Evolutionary conservation across 2,888 invertebrate species (phyloP).

Genomic region (Bugula neritina): DNA sequence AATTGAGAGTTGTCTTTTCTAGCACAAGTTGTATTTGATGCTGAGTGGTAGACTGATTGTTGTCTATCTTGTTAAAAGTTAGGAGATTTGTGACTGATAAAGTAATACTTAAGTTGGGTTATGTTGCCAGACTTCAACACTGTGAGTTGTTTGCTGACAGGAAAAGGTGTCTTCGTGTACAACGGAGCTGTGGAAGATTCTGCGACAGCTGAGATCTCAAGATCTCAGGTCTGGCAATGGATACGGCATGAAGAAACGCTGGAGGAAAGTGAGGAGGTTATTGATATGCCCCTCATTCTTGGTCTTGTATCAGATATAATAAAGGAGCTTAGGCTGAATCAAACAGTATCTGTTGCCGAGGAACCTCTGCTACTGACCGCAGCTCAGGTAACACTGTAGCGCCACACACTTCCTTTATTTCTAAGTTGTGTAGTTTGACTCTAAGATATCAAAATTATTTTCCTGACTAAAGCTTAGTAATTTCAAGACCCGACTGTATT

Average conservation of each 20-base stretch:
- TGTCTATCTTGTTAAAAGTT: too few relatives aligned
- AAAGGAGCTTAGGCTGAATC: neutral
- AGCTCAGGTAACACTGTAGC: neutral
- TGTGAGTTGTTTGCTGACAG: conserved; percentile 27
- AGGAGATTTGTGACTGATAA: too few relatives aligned
- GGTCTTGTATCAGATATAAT: neutral
- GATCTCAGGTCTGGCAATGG: conserved; percentile 64
- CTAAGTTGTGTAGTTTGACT: too few relatives aligned
- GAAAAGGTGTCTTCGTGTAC: conserved; percentile 63
- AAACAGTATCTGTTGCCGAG: neutral
- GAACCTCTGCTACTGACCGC: neutral
- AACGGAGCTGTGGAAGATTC: conserved; percentile 67
- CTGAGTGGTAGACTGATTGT: too few relatives aligned
- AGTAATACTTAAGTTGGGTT: too few relatives aligned
- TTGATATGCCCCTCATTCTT: neutral
- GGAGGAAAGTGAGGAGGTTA: conserved; percentile 56
- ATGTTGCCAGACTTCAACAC: too few relatives aligned
- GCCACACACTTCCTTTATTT: too few relatives aligned
- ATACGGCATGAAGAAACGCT: conserved; percentile 61
- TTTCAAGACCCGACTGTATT: too few relatives aligned
- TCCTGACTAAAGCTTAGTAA: too few relatives aligned
- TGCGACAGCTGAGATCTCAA: conserved; percentile 69
- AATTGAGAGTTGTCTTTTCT: too few relatives aligned
- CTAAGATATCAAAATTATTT: too few relatives aligned
- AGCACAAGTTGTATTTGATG: too few relatives aligned